These are phyloP conservation scores for Octodon degus DNA, from an alignment of 2,113 vertebrate genomes.

Conservation along the genomic window DNA sequence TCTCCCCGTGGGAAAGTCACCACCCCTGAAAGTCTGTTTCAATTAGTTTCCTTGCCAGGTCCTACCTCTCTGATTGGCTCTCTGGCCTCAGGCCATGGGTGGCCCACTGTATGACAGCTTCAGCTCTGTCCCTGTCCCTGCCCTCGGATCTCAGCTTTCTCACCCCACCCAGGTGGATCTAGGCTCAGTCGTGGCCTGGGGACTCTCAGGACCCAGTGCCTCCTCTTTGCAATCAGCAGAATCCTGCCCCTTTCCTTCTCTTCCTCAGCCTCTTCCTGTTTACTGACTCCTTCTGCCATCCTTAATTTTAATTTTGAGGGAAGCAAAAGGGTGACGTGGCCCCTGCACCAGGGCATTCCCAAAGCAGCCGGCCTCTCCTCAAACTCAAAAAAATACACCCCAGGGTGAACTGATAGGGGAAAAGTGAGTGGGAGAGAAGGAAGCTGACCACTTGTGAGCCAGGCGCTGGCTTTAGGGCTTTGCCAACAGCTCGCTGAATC, in stretches of 20 bases:
- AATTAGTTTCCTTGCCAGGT: neutral
- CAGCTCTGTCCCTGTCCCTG: neutral
- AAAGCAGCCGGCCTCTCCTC: neutral
- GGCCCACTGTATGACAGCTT: neutral
- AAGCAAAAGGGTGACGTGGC: neutral
- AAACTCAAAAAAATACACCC: neutral
- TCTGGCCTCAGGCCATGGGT: too few species aligned
- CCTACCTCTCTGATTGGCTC: neutral
- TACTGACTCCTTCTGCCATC: neutral
- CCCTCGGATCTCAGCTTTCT: neutral
- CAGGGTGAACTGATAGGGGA: too few species aligned
- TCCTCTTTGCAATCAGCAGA: neutral
- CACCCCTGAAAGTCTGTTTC: neutral
- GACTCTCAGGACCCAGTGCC: neutral
- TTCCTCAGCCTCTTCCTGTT: neutral
- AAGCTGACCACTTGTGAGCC: neutral
- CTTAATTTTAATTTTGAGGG: neutral
- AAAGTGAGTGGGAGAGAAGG: neutral
- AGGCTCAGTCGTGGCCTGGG: neutral
- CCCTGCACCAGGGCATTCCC: neutral
- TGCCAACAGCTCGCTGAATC: neutral
- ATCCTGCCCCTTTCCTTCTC: neutral
- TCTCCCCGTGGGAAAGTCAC: neutral
- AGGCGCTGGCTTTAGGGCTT: neutral
- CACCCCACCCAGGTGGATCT: neutral